Evolutionary conservation across 2,888 invertebrate species (phyloP), one percentile per base, ranked within the genome.

Genomic region (Oscheius sp.): DNA sequence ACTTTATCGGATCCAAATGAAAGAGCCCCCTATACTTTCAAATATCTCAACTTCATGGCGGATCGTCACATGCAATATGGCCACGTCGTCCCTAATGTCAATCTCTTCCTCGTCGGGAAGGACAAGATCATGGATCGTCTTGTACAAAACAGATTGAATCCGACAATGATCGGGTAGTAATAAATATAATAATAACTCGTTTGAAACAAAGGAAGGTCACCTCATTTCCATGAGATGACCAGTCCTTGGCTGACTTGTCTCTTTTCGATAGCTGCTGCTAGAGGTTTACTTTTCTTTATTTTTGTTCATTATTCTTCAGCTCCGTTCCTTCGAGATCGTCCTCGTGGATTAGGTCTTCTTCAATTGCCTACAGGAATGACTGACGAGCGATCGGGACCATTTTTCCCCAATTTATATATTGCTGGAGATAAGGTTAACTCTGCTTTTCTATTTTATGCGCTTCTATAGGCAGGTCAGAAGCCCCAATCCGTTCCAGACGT

Each of bases 1-100:
- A 78, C 80, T 0, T 66, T 82, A 1, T 68, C 80, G 8, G 82
- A 82, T 64, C 82, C 82, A 2, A 79, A 82, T 45, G 82, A 82
- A 62, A 70, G 82, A 17, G 81, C 78, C 49, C 77, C 80, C 12
- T 78, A 80, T 67, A 80, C 76, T 12, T 78, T 80, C 76, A 80
- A 80, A 57, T 82, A 82, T 56, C 73, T 82, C 59, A 82, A 82
- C 71, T 82, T 74, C 72, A 82, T 80, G 81, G 81, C 81, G 41
- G 81, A 82, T 76, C 71, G 79, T 54, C 77, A 77, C 63, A 77
- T 77, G 77, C 77, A 77, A 59, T 80, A 80, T 32, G 78, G 77
- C 22, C 80, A 80, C 33, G 78, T 78, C 14, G 75, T 80, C 1
- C 81, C 82, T 5, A 80, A 80, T 62, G 78, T 78, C 65, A 80